Evolutionary conservation across 2,797 vertebrate species (phyloP).

Genomic region (Neopelma chrysocephalum): DNA sequence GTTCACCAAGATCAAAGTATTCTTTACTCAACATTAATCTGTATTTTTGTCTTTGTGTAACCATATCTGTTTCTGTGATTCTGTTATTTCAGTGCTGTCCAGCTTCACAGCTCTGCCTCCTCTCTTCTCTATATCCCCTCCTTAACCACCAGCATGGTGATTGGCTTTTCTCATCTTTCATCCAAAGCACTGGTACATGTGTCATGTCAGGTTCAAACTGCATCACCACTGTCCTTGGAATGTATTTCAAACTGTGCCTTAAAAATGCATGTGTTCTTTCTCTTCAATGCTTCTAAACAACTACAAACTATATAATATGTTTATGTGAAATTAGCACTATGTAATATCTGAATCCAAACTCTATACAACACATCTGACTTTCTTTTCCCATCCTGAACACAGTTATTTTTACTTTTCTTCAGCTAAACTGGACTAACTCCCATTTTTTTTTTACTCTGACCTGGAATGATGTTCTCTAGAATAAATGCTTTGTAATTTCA

Average conservation of each 20-base stretch:
- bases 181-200: not conserved
- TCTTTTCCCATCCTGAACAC: not conserved
- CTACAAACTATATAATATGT: not conserved
- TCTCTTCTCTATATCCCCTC: not conserved
- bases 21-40: not conserved
- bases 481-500: not conserved
- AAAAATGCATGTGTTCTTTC: not conserved
- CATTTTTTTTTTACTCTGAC: not conserved
- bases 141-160: not conserved
- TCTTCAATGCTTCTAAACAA: not conserved
- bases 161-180: not conserved
- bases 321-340: not conserved
- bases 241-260: not conserved
- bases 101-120: not conserved
- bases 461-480: not conserved
- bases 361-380: not conserved
- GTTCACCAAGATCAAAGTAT: not conserved
- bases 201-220: not conserved
- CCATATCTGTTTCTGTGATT: not conserved
- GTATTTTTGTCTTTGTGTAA: not conserved
- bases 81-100: not conserved
- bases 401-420: not conserved
- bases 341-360: not conserved
- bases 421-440: not conserved
- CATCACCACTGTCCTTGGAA: not conserved